A percentile compares a stretch with the other conserved stretches of the same genome.
Evolutionary conservation across 2,888 invertebrate genomes (phyloP).

Genomic region (Trissolcus brochymenae): DNA sequence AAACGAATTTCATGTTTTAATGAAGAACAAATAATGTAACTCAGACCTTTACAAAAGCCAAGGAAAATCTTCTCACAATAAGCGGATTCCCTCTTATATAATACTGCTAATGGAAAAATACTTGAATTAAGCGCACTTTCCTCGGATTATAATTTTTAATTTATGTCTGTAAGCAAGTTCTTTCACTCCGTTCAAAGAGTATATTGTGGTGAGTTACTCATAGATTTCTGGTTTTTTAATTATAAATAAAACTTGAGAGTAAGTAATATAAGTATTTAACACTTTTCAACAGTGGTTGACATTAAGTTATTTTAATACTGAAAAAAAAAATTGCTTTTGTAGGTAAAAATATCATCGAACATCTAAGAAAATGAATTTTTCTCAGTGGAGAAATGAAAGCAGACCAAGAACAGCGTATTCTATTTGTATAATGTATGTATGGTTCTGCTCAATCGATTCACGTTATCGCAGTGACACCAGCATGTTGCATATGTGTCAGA

Average conservation of each 20-base stretch:
- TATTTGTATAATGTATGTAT: constrained; percentile 11
- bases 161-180: constrained; percentile 3
- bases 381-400: no score
- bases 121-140: constrained; percentile 34
- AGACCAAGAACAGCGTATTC: neutral
- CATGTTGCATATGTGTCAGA: constrained; percentile 30
- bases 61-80: constrained; percentile 18
- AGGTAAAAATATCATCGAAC: no score
- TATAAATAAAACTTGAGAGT: no score
- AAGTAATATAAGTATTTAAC: no score
- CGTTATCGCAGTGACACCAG: constrained; percentile 48
- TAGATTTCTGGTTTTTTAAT: no score
- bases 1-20: constrained; percentile 3
- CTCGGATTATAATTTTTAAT: constrained; percentile 20
- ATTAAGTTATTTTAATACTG: no score
- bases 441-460: constrained; percentile 33
- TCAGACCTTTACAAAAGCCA: neutral
- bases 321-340: no score
- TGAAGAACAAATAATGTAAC: constrained; percentile 21
- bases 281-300: no score
- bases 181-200: no score
- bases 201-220: no score
- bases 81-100: constrained; percentile 21
- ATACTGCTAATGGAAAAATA: constrained; percentile 33
- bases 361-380: no score